Evolutionary conservation across 2,888 invertebrate species (phyloP), one percentile per base, ranked within the genome.

Genomic region (Sepiola atlantica): DNA sequence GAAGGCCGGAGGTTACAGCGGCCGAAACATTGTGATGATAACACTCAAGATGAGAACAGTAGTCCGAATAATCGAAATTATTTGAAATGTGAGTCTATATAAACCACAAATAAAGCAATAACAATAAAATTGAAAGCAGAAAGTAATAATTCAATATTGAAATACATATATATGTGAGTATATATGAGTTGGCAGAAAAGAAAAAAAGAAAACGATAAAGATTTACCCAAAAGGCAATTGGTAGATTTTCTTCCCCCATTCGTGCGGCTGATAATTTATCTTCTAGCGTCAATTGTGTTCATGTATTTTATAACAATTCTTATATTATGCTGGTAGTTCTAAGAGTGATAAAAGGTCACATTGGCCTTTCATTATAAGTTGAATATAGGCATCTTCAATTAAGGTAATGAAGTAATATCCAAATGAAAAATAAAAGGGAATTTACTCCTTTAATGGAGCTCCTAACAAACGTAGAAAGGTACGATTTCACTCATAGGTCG

Each of bases 241-340:
- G 92, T 35, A 92, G 92, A 92, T 92, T 92, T 92, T 92, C 92
- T 92, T 92, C 92, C 55, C 45, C 92, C 92, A 92, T 92, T 92
- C 28, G 92, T 55, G n/a, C n/a, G 77, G 32, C 14, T 77, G n/a
- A n/a, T 77, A 32, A 16, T 77, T 32, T 77, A 77, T 77, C 77
- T 77, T 77, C 32, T 77, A 14, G 77, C 14, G 77, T 32, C n/a
- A 77, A 77, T 77, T 77, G 10, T 77, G n/a, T 77, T 16, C 77
- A 77, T n/a, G 77, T 77, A 77, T n/a, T 77, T 77, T 32, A 77
- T n/a, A 77, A n/a, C n/a, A 77, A 77, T 77, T 77, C 77, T 77
- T 77, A 77, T 77, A n/a, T 77, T 77, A 77, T 32, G 32, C 32
- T 77, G 0, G 16, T 77, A 77, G n/a, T 32, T 77, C 14, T 32